Evolutionary conservation across 2,113 vertebrate species (phyloP).

Genomic region (Varanus komodoensis): DNA sequence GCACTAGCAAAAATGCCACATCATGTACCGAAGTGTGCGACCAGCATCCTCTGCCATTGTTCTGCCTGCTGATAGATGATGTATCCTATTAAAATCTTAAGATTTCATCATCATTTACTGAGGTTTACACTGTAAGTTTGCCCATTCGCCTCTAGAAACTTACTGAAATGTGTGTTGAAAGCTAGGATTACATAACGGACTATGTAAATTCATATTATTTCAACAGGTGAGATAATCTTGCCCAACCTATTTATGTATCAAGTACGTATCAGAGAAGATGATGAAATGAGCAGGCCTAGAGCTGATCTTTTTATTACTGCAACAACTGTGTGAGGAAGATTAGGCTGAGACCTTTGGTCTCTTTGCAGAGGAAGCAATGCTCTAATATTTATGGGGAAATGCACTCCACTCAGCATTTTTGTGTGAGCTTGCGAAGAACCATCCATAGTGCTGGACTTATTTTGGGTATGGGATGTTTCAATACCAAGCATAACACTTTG

Average conservation of each 20-base stretch:
- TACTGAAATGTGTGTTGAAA: background rate
- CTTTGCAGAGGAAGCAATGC: no score
- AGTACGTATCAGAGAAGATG: background rate
- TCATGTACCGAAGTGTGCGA: rapidly evolving
- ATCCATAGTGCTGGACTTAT: no score
- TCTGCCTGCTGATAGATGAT: background rate
- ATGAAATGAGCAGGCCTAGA: background rate
- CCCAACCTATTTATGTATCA: background rate
- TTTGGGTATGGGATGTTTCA: no score
- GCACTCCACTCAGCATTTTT: no score
- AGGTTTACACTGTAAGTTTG: background rate
- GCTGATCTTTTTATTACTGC: background rate
- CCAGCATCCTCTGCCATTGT: background rate
- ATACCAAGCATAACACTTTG: no score
- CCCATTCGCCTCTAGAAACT: background rate
- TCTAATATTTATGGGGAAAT: no score
- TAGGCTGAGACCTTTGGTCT: background rate
- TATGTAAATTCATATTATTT: background rate
- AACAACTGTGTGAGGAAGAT: background rate
- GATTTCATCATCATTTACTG: constrained; percentile 2
- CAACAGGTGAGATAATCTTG: background rate
- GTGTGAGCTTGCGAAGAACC: no score
- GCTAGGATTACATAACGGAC: background rate
- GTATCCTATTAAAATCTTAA: background rate
- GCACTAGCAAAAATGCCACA: background rate